phyloP scores from a whole-genome alignment of 2,113 vertebrate genomes.

The Antechinus stuartii region DNA sequence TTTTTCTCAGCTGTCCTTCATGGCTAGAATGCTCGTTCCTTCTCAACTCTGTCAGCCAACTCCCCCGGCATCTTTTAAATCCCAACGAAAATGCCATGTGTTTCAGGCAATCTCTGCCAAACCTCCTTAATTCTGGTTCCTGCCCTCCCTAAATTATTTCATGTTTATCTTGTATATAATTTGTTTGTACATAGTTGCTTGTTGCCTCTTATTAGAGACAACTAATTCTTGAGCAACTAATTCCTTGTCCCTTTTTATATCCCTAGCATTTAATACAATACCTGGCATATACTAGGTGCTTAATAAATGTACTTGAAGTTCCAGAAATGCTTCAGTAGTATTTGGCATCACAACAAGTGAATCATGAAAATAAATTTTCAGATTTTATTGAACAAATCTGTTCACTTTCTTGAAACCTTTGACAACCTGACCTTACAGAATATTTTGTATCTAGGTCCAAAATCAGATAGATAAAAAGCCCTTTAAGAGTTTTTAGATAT shows the following conservation, averaged over 20 bases:
- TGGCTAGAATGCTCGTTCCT: background rate
- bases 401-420: slow-evolving; percentile 33
- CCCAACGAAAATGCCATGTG: no score
- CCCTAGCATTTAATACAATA: background rate
- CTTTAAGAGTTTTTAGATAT: slow-evolving; percentile 46
- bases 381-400: slow-evolving; percentile 35
- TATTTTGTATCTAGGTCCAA: slow-evolving; percentile 38
- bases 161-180: background rate
- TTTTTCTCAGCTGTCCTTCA: background rate
- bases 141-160: background rate
- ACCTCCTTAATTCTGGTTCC: no score
- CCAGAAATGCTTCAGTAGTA: slow-evolving; percentile 31
- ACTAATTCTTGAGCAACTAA: background rate
- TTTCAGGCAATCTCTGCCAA: no score
- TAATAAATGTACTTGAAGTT: slow-evolving; percentile 18
- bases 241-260: background rate
- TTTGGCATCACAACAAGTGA: slow-evolving; percentile 17
- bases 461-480: slow-evolving; percentile 10
- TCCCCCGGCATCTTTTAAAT: background rate
- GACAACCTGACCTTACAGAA: slow-evolving; percentile 27
- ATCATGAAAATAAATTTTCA: slow-evolving; percentile 36
- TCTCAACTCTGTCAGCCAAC: no score
- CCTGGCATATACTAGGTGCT: background rate
- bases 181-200: background rate
- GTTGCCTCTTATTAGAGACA: background rate